Evolutionary conservation across 1,140 invertebrate species (phyloP), one percentile per base, ranked within the genome.

Genomic region (Calephelis virginiensis): DNA sequence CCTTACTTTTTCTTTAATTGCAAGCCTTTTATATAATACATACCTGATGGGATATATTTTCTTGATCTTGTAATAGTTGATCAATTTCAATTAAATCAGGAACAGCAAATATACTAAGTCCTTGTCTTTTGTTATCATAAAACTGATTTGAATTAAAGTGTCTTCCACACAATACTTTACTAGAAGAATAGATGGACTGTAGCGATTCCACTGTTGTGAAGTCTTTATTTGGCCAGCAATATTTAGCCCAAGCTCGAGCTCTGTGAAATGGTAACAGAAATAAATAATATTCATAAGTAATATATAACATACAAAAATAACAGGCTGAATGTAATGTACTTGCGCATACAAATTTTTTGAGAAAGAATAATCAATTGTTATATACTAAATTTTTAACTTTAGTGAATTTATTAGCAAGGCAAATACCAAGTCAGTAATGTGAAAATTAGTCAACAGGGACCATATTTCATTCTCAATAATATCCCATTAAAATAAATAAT

Each of bases 81-180:
- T 43, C 40, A 43, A 8, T 43, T 43, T 43, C 40, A 43, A 43
- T 43, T 43, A 5, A 43, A 43, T 8, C 6, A 43, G 40, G 40
- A 43, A 40, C 40, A 43, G 40, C 60, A 38, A 43, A 14, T 9
- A 12, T 61, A 43, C 38, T 61, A 12, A 61, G 40, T 43, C 8
- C 43, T 61, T 61, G 8, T 12, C 37, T 61, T 61, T 61, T 38
- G 40, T 38, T 38, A 38, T 61, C 59, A n/a, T 37, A 37, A 37
- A 61, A 61, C 6, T 37, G 59, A 61, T n/a, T 37, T 61, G 59
- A 61, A n/a, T 28, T 37, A 38, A 61, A 61, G n/a, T 61, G 59
- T 40, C 59, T 61, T 61, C 59, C 59, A 61, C 59, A 60, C 11
- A 61, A 61, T 40, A 61, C 59, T 38, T 61, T 61, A 61, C 12